Evolutionary conservation across 1,140 invertebrate species (phyloP).

Genomic region (Trichonephila inaurata): DNA sequence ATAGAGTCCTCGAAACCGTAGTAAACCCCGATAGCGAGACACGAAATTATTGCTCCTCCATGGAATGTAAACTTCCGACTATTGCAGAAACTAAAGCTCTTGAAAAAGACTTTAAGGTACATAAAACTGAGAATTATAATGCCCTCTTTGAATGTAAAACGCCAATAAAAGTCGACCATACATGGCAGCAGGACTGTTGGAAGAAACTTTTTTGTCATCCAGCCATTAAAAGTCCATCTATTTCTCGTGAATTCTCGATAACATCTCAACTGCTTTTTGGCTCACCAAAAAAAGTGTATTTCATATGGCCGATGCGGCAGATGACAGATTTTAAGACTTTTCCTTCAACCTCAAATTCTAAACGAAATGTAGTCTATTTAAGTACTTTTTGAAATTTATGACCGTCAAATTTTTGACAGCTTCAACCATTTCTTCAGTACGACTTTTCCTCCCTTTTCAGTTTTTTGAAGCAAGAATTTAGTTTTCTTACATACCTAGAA

Average conservation of each 20-base stretch:
- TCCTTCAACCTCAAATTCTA: conserved; percentile 21
- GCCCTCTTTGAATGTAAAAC: conserved; percentile 56
- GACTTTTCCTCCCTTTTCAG: neutral
- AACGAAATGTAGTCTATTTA: conserved; percentile 47
- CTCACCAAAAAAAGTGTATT: conserved; percentile 50
- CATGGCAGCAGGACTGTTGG: neutral
- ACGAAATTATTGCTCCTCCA: conserved; percentile 42
- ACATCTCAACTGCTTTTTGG: conserved; percentile 64
- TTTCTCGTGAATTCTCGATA: conserved; percentile 71
- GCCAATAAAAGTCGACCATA: conserved; percentile 41
- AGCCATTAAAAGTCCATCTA: conserved; percentile 73
- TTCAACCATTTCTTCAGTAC: neutral
- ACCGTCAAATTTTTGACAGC: conserved; percentile 15
- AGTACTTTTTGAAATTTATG: conserved; percentile 57
- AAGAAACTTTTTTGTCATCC: conserved; percentile 50
- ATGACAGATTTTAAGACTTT: conserved; percentile 53
- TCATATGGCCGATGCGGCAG: conserved; percentile 30
- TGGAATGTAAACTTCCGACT: conserved; percentile 36
- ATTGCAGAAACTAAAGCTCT: conserved; percentile 52
- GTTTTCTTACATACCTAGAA: neutral
- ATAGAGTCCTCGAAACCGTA: conserved; percentile 19
- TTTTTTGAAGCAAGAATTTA: neutral
- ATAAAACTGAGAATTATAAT: conserved; percentile 53
- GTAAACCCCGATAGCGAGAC: conserved; percentile 23
- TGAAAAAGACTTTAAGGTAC: conserved; percentile 43